These are phyloP conservation scores for Aspidiotus destructor DNA, from an alignment of 2,888 invertebrate genomes.

Conservation along the genomic window DNA sequence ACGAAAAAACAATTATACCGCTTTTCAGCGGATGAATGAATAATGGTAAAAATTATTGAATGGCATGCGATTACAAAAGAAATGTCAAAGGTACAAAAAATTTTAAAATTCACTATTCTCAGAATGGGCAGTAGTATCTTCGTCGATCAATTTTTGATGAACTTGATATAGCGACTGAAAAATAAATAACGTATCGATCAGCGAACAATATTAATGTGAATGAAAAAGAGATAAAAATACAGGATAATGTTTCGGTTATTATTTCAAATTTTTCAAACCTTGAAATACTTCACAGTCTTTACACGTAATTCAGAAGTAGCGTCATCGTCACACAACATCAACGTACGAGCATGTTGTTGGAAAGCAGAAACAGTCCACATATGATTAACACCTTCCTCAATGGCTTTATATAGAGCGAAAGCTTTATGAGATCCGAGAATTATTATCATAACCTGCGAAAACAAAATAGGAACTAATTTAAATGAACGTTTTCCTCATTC, in stretches of 20 bases:
- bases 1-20: background rate
- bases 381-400: constrained; percentile 97
- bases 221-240: too few species aligned
- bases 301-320: constrained; percentile 93
- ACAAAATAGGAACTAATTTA: background rate
- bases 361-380: constrained; percentile 99
- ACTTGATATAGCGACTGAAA: constrained; percentile 70
- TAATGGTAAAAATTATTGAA: constrained; percentile 7
- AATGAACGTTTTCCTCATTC: background rate
- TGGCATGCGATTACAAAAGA: background rate
- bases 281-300: constrained; percentile 98
- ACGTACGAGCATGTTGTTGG: constrained; percentile 84
- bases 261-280: constrained; percentile 48
- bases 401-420: constrained; percentile 91
- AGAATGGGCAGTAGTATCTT: constrained; percentile 37
- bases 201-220: background rate
- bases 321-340: constrained; percentile 95
- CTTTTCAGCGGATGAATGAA: background rate
- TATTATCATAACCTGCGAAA: constrained; percentile 79
- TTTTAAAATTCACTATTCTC: constrained; percentile 19
- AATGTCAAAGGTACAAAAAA: background rate
- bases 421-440: constrained; percentile 95
- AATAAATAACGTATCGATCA: constrained; percentile 36
- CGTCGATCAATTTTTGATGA: constrained; percentile 71
- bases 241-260: constrained; percentile 32